These are phyloP conservation scores for Gobio occitaniae DNA, from an alignment of 2,797 vertebrate species.

Conservation along the genomic window DNA sequence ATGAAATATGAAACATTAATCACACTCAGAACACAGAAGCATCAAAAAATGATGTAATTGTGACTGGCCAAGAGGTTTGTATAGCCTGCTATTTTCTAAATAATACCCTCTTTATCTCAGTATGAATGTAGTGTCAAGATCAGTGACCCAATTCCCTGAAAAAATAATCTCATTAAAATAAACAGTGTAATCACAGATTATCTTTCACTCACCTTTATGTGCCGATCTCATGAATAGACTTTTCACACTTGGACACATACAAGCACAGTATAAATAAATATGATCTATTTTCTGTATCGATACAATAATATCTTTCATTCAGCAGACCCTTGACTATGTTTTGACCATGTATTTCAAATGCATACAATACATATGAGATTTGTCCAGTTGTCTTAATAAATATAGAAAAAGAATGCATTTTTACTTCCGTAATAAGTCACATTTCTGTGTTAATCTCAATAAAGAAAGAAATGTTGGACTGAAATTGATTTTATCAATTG, in stretches of 20 bases:
- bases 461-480: background rate
- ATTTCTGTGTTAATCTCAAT: background rate
- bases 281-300: background rate
- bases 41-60: background rate
- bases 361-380: background rate
- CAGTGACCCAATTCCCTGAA: constrained; percentile 67
- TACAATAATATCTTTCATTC: background rate
- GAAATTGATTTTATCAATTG: too few relatives aligned
- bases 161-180: constrained; percentile 74
- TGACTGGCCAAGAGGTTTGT: background rate
- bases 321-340: background rate
- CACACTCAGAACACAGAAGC: background rate
- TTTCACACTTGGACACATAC: background rate
- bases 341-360: background rate
- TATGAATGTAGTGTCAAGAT: constrained; percentile 66
- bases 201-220: constrained; percentile 56
- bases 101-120: background rate
- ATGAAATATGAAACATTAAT: background rate
- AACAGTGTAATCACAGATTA: constrained; percentile 74
- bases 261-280: background rate
- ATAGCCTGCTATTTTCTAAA: background rate
- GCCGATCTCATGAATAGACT: background rate
- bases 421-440: background rate
- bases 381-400: background rate
- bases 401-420: background rate